These are phyloP conservation scores for Deilephila porcellus DNA, from an alignment of 2,888 invertebrate genomes.

Conservation along the genomic window DNA sequence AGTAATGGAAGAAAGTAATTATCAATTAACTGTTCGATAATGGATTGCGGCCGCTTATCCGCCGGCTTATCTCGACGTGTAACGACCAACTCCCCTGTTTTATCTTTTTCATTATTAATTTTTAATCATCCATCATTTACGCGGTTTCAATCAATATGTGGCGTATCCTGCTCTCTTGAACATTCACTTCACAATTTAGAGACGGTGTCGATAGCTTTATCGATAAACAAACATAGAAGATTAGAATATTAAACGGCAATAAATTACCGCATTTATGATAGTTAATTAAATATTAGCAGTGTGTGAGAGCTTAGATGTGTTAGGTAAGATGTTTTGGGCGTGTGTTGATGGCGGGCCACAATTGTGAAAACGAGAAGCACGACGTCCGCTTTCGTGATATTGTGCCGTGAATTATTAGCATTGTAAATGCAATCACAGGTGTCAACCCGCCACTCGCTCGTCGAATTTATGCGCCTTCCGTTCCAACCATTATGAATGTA, in stretches of 20 bases:
- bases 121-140: constrained; percentile 68
- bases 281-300: not conserved
- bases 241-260: not conserved
- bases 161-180: not conserved
- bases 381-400: constrained; percentile 70
- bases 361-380: constrained; percentile 59
- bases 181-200: not conserved
- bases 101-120: constrained; percentile 72
- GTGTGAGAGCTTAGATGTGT: not conserved
- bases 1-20: constrained; percentile 84
- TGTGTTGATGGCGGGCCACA: constrained; percentile 35
- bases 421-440: constrained; percentile 85
- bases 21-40: constrained; percentile 83
- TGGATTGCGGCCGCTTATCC: constrained; percentile 82
- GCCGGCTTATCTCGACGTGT: constrained; percentile 74
- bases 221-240: not conserved
- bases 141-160: constrained; percentile 37
- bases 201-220: not conserved
- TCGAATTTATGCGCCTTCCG: constrained; percentile 81
- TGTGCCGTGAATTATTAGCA: constrained; percentile 82
- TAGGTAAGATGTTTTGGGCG: constrained; percentile 31
- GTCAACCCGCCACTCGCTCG: constrained; percentile 78
- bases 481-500: constrained; percentile 73
- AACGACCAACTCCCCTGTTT: constrained; percentile 66
- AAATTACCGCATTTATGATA: not conserved